phyloP scores from a whole-genome alignment of 2,113 vertebrate species.

The Malurus alboscapulatus region DNA sequence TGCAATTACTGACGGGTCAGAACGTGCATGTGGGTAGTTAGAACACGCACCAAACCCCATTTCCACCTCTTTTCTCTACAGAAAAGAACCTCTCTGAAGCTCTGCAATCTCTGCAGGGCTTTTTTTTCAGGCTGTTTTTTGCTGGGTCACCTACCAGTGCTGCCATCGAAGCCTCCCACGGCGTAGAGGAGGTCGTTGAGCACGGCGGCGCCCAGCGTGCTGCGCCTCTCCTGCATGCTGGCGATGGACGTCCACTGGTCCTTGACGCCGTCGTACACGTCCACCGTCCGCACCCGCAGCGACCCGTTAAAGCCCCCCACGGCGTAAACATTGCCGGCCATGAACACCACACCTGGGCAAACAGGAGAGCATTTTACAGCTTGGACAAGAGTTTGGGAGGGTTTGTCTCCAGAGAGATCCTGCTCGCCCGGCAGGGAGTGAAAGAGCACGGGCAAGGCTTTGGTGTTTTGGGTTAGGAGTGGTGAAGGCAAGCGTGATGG shows the following conservation, averaged over 20 bases:
- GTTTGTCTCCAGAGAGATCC: accelerated
- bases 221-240: conserved; percentile 95
- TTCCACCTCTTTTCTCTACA: not conserved
- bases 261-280: conserved; percentile 85
- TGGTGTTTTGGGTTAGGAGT: not conserved
- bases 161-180: conserved; percentile 94
- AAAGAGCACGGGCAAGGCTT: accelerated
- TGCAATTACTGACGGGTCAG: not conserved
- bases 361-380: not conserved
- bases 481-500: not conserved
- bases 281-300: conserved; percentile 88
- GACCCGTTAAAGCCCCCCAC: conserved; percentile 96
- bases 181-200: conserved; percentile 92
- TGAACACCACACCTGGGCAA: conserved; percentile 86
- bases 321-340: conserved; percentile 88
- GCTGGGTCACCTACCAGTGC: conserved; percentile 80
- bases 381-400: not conserved
- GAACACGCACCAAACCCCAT: not conserved
- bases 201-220: conserved; percentile 89
- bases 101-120: not conserved
- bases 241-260: conserved; percentile 91
- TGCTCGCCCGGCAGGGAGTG: accelerated
- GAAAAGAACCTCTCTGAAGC: not conserved
- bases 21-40: accelerated
- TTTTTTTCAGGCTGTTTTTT: not conserved